Evolutionary conservation across 2,888 invertebrate genomes (phyloP).

Genomic region (Phengaris arion): DNA sequence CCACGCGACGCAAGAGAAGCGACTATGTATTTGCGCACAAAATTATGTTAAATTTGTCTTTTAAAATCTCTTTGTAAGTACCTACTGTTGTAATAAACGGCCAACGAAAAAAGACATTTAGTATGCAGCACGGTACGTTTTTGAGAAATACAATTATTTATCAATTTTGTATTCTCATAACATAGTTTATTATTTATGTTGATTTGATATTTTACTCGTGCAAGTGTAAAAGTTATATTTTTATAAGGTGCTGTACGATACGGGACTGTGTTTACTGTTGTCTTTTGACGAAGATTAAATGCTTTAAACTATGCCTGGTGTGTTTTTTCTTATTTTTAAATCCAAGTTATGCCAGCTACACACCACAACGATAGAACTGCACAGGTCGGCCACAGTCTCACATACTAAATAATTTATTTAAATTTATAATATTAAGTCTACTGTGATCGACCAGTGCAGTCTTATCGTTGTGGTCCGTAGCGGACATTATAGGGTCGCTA

Average conservation of each 20-base stretch:
- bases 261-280: conserved; percentile 27
- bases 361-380: too few species aligned
- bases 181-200: conserved; percentile 37
- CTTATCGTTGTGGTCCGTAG: too few species aligned
- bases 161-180: conserved; percentile 31
- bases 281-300: conserved; percentile 32
- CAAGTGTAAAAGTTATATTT: conserved; percentile 40
- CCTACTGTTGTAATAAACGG: not conserved
- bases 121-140: not conserved
- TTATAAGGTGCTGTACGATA: conserved; percentile 42
- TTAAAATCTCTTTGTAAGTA: not conserved
- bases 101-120: conserved; percentile 13
- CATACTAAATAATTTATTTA: too few species aligned
- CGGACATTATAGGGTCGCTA: too few species aligned
- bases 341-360: too few species aligned
- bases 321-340: conserved; percentile 30
- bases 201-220: conserved; percentile 29
- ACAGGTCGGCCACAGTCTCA: too few species aligned
- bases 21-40: not conserved
- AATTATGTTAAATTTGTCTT: not conserved
- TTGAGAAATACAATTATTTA: conserved; percentile 6
- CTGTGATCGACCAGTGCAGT: too few species aligned
- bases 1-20: not conserved
- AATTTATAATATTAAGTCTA: too few species aligned
- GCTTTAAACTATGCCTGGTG: conserved; percentile 32